phyloP scores from a whole-genome alignment of 2,797 vertebrate species.

The Hemibagrus guttatus region DNA sequence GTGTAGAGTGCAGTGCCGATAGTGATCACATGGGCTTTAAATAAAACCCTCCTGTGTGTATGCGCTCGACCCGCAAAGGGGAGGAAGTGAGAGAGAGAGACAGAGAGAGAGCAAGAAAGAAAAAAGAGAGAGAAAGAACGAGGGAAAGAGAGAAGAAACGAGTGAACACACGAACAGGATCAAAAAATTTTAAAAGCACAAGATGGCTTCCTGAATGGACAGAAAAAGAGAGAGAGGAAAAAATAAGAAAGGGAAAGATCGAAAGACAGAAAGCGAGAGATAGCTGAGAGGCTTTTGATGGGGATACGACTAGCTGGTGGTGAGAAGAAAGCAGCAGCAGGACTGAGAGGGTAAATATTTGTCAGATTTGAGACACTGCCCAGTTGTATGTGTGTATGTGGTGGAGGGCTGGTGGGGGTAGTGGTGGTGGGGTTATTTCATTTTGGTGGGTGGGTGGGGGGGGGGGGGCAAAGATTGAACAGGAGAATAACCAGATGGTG shows the following conservation, averaged over 20 bases:
- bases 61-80: constrained; percentile 67
- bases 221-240: constrained; percentile 61
- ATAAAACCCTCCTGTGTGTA: constrained; percentile 62
- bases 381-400: constrained; percentile 16
- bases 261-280: constrained; percentile 62
- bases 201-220: constrained; percentile 87
- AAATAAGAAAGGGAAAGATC: constrained; percentile 49
- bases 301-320: constrained; percentile 70
- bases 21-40: constrained; percentile 69
- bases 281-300: constrained; percentile 73
- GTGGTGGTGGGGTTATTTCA: neutral
- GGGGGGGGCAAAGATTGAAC: constrained; percentile 15
- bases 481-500: constrained; percentile 29
- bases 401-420: neutral
- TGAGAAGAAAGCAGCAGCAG: constrained; percentile 73
- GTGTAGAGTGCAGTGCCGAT: constrained; percentile 63
- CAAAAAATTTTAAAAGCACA: constrained; percentile 73
- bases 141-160: constrained; percentile 63
- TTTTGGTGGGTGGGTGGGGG: neutral
- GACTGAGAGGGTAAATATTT: constrained; percentile 81
- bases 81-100: constrained; percentile 60
- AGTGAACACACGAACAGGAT: constrained; percentile 74
- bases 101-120: constrained; percentile 23
- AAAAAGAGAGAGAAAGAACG: constrained; percentile 51
- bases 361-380: constrained; percentile 59